Conservation (phyloP, 2,113 vertebrate genomes). For the Eudyptes chrysolophus region DNA sequence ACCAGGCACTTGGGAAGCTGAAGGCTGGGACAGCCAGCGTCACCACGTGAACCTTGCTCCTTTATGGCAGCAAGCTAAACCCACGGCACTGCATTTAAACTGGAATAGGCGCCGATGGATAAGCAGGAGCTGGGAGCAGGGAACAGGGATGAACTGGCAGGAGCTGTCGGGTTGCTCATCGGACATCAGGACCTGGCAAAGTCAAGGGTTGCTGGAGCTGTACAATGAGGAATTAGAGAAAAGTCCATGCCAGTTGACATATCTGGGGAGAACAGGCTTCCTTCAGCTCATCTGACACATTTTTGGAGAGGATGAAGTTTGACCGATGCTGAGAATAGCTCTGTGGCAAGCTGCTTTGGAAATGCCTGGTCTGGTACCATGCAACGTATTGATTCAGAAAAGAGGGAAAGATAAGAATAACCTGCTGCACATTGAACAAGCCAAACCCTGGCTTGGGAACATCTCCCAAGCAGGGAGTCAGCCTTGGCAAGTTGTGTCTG, state of each 20-base stretch:
- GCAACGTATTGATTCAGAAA: background rate
- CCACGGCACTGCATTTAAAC: fast-evolving
- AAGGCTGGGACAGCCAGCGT: background rate
- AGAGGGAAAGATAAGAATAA: background rate
- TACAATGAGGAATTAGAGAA: background rate
- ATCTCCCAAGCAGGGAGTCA: background rate
- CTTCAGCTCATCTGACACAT: background rate
- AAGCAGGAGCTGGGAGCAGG: background rate
- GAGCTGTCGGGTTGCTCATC: background rate
- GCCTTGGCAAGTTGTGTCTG: background rate
- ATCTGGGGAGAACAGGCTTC: background rate
- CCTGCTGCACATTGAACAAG: background rate
- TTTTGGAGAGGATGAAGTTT: background rate
- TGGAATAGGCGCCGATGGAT: background rate
- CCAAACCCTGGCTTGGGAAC: background rate
- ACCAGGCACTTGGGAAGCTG: background rate
- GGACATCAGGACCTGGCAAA: background rate
- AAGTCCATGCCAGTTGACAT: fast-evolving
- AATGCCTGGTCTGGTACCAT: background rate
- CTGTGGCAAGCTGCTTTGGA: background rate
- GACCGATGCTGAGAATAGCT: background rate
- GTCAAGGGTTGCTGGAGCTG: background rate
- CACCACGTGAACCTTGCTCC: fast-evolving
- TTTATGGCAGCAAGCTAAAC: background rate
- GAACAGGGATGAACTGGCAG: background rate